Conservation (phyloP, 2,888 invertebrate species). For the Tachina grossa region DNA sequence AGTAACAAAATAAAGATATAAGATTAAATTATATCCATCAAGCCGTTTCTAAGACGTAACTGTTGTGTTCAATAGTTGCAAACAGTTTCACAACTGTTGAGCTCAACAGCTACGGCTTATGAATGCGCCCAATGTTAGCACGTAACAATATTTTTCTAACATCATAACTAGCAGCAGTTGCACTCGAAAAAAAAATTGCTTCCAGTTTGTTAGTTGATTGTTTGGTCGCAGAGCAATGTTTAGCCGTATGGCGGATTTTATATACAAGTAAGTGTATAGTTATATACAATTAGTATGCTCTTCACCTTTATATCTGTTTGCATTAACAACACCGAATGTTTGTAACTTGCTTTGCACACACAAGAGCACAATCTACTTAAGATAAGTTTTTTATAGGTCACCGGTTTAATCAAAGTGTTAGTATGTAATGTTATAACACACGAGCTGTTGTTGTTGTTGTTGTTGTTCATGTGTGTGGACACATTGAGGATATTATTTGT, state of each 20-base stretch:
- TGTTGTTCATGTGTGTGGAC: too few species aligned
- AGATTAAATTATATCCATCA: too few species aligned
- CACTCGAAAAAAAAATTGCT: neutral
- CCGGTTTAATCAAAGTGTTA: neutral
- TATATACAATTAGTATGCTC: slow-evolving; percentile 14
- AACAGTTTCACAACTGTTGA: too few species aligned
- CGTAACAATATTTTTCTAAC: slow-evolving; percentile 10
- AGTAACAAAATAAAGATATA: too few species aligned
- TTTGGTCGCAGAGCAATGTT: neutral
- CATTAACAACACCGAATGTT: neutral
- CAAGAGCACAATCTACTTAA: too few species aligned
- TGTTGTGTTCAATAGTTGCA: too few species aligned
- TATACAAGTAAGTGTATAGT: slow-evolving; percentile 5
- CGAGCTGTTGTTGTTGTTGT: too few species aligned
- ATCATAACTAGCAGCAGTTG: slow-evolving; percentile 30
- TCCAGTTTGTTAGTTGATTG: neutral
- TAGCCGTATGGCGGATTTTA: neutral
- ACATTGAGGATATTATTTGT: too few species aligned
- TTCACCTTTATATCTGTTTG: slow-evolving; percentile 31
- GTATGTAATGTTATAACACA: neutral
- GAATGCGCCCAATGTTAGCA: too few species aligned
- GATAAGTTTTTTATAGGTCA: neutral
- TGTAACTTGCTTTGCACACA: neutral
- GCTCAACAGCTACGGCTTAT: too few species aligned
- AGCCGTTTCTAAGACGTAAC: too few species aligned